These are phyloP conservation scores for Colius striatus DNA, from an alignment of 2,113 vertebrate genomes.

Conservation along the genomic window DNA sequence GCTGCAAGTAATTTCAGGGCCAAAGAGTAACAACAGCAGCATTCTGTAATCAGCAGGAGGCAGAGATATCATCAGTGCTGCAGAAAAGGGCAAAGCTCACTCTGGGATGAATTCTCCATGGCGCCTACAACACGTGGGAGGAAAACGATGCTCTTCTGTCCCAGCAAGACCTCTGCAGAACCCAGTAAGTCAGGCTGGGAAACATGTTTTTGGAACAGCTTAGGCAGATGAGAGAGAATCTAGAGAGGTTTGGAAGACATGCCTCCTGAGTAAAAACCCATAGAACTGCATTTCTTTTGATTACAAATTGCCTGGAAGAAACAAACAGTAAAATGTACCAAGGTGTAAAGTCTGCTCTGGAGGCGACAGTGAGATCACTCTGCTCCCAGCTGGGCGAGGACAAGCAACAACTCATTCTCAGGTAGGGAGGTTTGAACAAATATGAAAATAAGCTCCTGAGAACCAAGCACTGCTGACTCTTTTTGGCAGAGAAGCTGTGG, in stretches of 20 bases:
- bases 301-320: neutral
- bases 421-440: neutral
- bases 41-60: neutral
- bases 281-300: neutral
- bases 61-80: neutral
- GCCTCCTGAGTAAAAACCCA: neutral
- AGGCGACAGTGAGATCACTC: neutral
- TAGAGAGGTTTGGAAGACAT: neutral
- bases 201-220: neutral
- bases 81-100: neutral
- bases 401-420: neutral
- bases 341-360: neutral
- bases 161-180: neutral
- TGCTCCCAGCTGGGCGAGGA: neutral
- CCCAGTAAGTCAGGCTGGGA: neutral
- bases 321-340: neutral
- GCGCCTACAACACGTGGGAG: neutral
- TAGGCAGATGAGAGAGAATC: neutral
- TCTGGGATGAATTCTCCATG: neutral
- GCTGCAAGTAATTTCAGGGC: neutral
- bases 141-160: neutral
- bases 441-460: neutral
- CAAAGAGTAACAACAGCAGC: neutral
- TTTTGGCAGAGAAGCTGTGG: neutral
- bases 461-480: neutral